phyloP scores from a whole-genome alignment of 2,888 invertebrate species.

The Ochropleura plecta region DNA sequence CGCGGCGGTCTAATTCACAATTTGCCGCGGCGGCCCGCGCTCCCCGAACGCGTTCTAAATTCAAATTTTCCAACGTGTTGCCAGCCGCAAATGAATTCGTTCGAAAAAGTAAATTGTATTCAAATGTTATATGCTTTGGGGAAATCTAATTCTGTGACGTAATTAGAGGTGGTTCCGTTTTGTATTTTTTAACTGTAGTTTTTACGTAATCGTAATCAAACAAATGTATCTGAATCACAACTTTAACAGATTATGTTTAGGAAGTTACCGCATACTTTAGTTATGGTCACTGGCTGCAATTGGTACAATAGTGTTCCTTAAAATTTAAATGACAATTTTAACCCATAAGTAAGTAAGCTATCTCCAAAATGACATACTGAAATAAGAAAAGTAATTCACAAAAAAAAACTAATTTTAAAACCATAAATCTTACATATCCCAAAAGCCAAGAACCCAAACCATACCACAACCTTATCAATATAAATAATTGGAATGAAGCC shows the following conservation, averaged over 20 bases:
- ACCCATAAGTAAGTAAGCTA: not conserved
- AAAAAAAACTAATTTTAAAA: conserved; percentile 1
- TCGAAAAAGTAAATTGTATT: conserved; percentile 77
- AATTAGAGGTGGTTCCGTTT: conserved; percentile 35
- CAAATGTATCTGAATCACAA: not conserved
- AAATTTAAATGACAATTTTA: not conserved
- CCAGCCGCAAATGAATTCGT: conserved; percentile 80
- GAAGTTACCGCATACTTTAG: not conserved
- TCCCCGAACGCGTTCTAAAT: conserved; percentile 85
- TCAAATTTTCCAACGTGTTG: conserved; percentile 84
- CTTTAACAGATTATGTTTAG: not conserved
- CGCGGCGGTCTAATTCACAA: conserved; percentile 86
- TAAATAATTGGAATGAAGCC: conserved; percentile 78
- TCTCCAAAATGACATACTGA: not conserved
- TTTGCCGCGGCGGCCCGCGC: conserved; percentile 80
- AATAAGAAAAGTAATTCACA: not conserved
- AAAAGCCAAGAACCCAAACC: conserved; percentile 53
- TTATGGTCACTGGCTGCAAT: not conserved
- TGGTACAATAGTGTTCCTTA: not conserved
- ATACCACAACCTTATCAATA: conserved; percentile 70
- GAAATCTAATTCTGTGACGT: conserved; percentile 53
- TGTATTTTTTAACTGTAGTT: not conserved
- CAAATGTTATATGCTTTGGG: conserved; percentile 61
- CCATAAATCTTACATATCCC: conserved; percentile 1
- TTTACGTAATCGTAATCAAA: not conserved